Evolutionary conservation across 2,888 invertebrate genomes (phyloP).

Genomic region (Dendrolimus pini): DNA sequence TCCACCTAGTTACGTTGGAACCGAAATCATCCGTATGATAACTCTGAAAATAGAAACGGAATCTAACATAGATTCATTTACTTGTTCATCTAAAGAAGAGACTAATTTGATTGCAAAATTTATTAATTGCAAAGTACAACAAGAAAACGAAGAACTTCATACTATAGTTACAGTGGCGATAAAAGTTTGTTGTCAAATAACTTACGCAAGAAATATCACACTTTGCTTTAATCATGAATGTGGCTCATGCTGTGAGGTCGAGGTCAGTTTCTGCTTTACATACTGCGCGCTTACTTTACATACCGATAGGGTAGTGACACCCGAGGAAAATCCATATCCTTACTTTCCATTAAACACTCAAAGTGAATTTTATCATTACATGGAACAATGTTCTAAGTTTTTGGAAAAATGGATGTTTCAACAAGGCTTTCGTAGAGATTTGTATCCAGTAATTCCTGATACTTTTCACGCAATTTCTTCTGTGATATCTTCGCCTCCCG

Average conservation of each 20-base stretch:
- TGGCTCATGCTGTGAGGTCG: slow-evolving; percentile 52
- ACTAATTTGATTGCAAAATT: slow-evolving; percentile 34
- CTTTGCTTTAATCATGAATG: slow-evolving; percentile 41
- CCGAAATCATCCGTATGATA: slow-evolving; percentile 27
- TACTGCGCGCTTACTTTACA: slow-evolving; percentile 57
- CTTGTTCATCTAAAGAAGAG: slow-evolving; percentile 40
- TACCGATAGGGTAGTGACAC: slow-evolving; percentile 26
- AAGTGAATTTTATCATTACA: slow-evolving; percentile 40
- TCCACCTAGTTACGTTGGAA: slow-evolving; percentile 47
- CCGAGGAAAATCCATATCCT: slow-evolving; percentile 52
- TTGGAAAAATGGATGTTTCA: slow-evolving; percentile 67
- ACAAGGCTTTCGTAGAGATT: slow-evolving; percentile 65
- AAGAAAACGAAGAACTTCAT: slow-evolving; percentile 19
- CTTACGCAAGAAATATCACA: slow-evolving; percentile 30
- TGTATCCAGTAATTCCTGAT: slow-evolving; percentile 61
- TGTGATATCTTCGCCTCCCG: slow-evolving; percentile 31
- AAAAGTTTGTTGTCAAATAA: slow-evolving; percentile 25
- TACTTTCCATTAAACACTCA: slow-evolving; percentile 49
- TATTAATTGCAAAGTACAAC: slow-evolving; percentile 19
- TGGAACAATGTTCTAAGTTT: slow-evolving; percentile 44
- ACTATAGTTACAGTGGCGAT: slow-evolving; percentile 44
- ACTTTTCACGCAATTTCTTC: slow-evolving; percentile 57
- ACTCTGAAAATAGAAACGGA: slow-evolving; percentile 37
- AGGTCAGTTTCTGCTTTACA: slow-evolving; percentile 53
- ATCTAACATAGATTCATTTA: slow-evolving; percentile 35